Conservation (phyloP, 2,888 invertebrate genomes). For the Labia minor region DNA sequence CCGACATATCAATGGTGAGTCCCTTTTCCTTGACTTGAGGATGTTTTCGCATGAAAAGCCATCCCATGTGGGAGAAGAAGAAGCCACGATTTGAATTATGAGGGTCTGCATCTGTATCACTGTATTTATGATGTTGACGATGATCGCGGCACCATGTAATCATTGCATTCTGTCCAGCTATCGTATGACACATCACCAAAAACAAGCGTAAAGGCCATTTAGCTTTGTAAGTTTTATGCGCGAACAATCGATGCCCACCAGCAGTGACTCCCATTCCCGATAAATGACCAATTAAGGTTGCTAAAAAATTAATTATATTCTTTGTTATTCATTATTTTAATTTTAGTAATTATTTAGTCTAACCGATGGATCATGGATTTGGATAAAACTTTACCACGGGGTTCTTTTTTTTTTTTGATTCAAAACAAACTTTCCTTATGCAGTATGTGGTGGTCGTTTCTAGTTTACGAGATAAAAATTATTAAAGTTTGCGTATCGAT, state of each 20-base stretch:
- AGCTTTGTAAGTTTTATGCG: neutral
- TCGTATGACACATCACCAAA: neutral
- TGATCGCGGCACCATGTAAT: constrained; percentile 74
- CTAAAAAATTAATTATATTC: constrained; percentile 37
- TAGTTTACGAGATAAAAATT: too few relatives aligned
- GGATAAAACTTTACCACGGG: too few relatives aligned
- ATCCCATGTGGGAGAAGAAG: constrained; percentile 80
- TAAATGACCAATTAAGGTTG: neutral
- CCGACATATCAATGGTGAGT: constrained; percentile 59
- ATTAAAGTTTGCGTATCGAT: too few relatives aligned
- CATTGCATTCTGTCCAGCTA: constrained; percentile 43
- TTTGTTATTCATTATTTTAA: too few relatives aligned
- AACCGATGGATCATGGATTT: too few relatives aligned
- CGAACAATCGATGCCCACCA: neutral
- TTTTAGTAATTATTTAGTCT: constrained; percentile 36
- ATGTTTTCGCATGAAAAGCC: constrained; percentile 70
- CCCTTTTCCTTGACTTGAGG: constrained; percentile 59
- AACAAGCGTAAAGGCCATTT: neutral
- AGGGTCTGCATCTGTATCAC: constrained; percentile 64
- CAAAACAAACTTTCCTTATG: too few relatives aligned
- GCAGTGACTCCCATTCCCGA: neutral
- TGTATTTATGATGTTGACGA: constrained; percentile 68
- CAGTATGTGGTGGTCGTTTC: too few relatives aligned
- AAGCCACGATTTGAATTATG: constrained; percentile 72
- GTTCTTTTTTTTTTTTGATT: too few relatives aligned